Evolutionary conservation across 2,888 invertebrate species (phyloP).

Genomic region (Caenorhabditis imperialis): DNA sequence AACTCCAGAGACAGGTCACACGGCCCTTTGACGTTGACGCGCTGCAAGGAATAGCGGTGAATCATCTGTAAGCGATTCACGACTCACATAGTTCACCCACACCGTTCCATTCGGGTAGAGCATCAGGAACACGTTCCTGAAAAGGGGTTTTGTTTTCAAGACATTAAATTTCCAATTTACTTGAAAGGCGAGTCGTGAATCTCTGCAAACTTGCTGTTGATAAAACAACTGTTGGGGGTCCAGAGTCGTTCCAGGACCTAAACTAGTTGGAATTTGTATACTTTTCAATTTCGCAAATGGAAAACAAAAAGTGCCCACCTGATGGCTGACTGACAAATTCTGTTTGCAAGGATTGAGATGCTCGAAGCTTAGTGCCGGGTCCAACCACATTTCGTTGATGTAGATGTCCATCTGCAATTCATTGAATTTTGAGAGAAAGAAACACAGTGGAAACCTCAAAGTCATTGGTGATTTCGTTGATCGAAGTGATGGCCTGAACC

Average conservation of each 20-base stretch:
- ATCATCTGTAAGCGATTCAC: too few relatives aligned
- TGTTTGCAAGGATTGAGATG: constrained; percentile 77
- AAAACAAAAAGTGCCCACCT: constrained; percentile 57
- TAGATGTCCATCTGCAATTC: constrained; percentile 78
- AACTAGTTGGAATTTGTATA: constrained; percentile 1
- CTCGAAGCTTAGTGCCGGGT: constrained; percentile 74
- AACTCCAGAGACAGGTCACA: constrained; percentile 72
- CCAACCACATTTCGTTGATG: constrained; percentile 78
- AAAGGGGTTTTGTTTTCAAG: neutral
- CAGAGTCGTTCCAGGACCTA: constrained; percentile 68
- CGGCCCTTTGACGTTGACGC: constrained; percentile 77
- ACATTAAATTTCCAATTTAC: constrained; percentile 34
- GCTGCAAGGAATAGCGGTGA: constrained; percentile 66
- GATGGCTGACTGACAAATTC: constrained; percentile 76
- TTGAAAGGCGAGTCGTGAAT: constrained; percentile 77
- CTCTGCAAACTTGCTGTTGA: constrained; percentile 76
- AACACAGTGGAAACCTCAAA: constrained; percentile 71
- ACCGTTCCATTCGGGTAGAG: constrained; percentile 75
- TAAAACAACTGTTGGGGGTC: constrained; percentile 74
- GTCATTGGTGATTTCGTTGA: constrained; percentile 77
- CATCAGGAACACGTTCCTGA: constrained; percentile 74
- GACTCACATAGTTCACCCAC: constrained; percentile 77
- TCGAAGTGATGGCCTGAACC: constrained; percentile 78
- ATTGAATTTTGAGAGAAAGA: too few relatives aligned
- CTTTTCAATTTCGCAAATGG: constrained; percentile 14